Evolutionary conservation across 2,797 vertebrate genomes (phyloP).

Genomic region (Denticeps clupeoides): DNA sequence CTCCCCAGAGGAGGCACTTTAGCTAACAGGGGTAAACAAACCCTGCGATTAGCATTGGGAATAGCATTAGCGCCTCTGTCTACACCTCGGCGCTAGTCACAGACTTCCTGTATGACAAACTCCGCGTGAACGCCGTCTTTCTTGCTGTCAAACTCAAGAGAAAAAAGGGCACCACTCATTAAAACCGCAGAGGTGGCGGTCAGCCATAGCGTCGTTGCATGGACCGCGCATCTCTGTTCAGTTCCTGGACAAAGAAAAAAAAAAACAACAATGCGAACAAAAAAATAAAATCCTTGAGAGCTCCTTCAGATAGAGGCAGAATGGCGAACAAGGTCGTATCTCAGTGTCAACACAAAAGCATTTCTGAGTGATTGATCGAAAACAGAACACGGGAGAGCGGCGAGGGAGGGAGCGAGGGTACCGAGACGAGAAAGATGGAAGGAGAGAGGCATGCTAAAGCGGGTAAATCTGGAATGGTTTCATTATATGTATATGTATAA

Average conservation of each 20-base stretch:
- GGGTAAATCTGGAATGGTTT: background rate
- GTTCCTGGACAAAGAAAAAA: conserved; percentile 10
- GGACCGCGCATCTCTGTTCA: conserved; percentile 15
- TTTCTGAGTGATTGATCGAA: conserved; percentile 21
- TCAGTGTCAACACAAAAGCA: conserved; percentile 9
- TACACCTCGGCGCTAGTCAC: conserved; percentile 12
- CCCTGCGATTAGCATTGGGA: conserved; percentile 15
- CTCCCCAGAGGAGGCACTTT: conserved; percentile 4
- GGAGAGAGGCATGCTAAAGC: conserved; percentile 6
- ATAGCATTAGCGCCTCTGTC: conserved; percentile 26
- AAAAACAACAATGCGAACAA: background rate
- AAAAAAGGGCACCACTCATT: conserved; percentile 54
- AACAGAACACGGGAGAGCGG: conserved; percentile 10
- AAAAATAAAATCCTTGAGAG: background rate
- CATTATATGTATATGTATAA: conserved; percentile 4
- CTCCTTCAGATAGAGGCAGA: background rate
- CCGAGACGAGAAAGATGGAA: conserved; percentile 7
- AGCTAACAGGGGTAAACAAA: conserved; percentile 29
- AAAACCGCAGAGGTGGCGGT: conserved; percentile 53
- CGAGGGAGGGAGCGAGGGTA: background rate
- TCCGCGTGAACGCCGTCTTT: background rate
- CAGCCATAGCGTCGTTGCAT: conserved; percentile 39
- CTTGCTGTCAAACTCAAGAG: conserved; percentile 8
- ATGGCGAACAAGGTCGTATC: conserved; percentile 3
- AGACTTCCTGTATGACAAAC: background rate